phyloP scores from a whole-genome alignment of 2,888 invertebrate genomes.

The Limenitis arthemis region DNA sequence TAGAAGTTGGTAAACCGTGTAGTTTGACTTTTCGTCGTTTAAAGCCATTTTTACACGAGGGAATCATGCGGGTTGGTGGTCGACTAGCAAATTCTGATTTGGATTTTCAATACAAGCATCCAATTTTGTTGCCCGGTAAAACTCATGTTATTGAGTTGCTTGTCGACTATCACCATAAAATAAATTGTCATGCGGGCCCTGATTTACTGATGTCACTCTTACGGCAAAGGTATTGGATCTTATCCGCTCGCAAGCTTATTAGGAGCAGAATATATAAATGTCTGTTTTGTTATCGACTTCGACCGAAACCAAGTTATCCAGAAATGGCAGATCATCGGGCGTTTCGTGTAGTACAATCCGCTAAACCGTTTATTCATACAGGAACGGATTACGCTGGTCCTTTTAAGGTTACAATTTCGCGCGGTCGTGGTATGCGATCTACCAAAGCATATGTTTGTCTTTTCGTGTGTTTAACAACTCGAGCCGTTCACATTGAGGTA shows the following conservation, averaged over 20 bases:
- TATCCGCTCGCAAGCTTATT: background rate
- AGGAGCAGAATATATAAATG: background rate
- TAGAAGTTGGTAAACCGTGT: too few species aligned
- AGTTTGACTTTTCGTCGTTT: too few species aligned
- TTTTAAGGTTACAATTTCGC: background rate
- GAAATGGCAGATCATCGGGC: background rate
- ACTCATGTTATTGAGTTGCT: background rate
- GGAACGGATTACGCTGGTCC: slow-evolving; percentile 12
- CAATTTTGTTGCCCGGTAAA: background rate
- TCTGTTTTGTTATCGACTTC: background rate
- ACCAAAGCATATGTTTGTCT: slow-evolving; percentile 7
- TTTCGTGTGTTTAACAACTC: slow-evolving; percentile 7
- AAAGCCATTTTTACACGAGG: background rate
- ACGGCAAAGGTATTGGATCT: background rate
- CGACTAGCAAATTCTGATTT: background rate
- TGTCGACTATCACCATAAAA: background rate
- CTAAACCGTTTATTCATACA: slow-evolving; percentile 7
- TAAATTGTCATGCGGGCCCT: background rate
- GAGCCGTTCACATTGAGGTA: slow-evolving; percentile 11
- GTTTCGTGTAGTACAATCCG: background rate
- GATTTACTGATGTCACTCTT: background rate
- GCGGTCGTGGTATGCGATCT: background rate
- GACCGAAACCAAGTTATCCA: background rate
- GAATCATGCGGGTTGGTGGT: background rate
- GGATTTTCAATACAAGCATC: background rate